phyloP scores from a whole-genome alignment of 2,797 vertebrate genomes.

The Smutsia gigantea region DNA sequence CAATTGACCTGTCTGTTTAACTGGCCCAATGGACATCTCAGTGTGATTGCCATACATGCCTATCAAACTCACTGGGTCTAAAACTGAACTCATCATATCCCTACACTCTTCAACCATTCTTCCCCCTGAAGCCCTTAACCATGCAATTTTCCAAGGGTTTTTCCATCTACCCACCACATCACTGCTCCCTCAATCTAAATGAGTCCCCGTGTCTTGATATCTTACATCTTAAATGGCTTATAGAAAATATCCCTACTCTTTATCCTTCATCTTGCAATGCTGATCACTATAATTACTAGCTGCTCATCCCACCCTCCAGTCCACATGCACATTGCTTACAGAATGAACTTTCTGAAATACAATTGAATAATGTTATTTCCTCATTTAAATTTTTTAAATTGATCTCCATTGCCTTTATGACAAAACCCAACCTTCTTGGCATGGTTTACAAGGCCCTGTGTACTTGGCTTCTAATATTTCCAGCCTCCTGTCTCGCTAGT shows the following conservation, averaged over 20 bases:
- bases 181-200: not conserved
- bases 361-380: not conserved
- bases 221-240: not conserved
- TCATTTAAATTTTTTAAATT: not conserved
- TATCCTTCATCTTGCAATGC: not conserved
- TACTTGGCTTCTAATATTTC: not conserved
- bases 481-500: not conserved
- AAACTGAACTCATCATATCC: not conserved
- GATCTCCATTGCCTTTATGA: not conserved
- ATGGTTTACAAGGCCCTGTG: not conserved
- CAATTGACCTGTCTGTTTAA: not conserved
- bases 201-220: not conserved
- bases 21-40: not conserved
- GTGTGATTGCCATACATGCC: rapidly evolving
- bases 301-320: not conserved
- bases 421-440: not conserved
- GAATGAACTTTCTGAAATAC: not conserved
- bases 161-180: not conserved
- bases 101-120: not conserved
- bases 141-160: not conserved
- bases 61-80: not conserved
- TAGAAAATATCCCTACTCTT: not conserved
- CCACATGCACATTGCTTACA: not conserved
- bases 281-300: not conserved
- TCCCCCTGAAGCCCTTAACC: not conserved